Conservation (phyloP, 2,888 invertebrate species). For the Tinea semifulvella region DNA sequence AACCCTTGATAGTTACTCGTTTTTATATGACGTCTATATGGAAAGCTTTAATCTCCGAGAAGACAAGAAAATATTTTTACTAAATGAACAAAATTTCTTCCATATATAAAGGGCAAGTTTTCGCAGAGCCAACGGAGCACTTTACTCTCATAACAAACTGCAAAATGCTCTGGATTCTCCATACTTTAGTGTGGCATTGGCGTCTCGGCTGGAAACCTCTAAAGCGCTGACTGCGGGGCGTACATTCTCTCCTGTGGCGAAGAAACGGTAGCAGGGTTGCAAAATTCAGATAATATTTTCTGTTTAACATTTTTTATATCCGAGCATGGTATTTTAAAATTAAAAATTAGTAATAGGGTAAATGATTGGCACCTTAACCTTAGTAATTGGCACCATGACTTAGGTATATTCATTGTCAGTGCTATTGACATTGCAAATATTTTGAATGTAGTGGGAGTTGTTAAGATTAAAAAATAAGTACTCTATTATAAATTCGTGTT, state of each 20-base stretch:
- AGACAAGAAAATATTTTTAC: too few species aligned
- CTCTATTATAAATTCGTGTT: too few species aligned
- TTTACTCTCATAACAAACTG: conserved; percentile 54
- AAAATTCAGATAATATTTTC: conserved; percentile 25
- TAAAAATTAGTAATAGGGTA: too few species aligned
- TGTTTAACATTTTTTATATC: neutral
- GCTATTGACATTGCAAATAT: too few species aligned
- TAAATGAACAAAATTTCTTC: conserved; percentile 1
- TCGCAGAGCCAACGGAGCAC: conserved; percentile 33
- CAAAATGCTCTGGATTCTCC: conserved; percentile 57
- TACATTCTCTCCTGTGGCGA: conserved; percentile 46
- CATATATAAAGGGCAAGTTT: conserved; percentile 44
- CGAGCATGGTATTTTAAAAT: conserved; percentile 5
- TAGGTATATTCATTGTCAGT: too few species aligned
- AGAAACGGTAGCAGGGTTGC: conserved; percentile 51
- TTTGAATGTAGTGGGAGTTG: too few species aligned
- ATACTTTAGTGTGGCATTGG: conserved; percentile 48
- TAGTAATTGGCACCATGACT: too few species aligned
- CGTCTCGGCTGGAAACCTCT: conserved; percentile 47
- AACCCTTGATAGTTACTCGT: too few species aligned
- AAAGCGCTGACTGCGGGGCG: conserved; percentile 57
- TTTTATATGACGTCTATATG: too few species aligned
- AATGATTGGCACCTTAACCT: too few species aligned
- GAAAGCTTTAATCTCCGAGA: too few species aligned
- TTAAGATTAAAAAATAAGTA: too few species aligned